phyloP scores from a whole-genome alignment of 2,113 vertebrate species.

The Oncorhynchus masou region DNA sequence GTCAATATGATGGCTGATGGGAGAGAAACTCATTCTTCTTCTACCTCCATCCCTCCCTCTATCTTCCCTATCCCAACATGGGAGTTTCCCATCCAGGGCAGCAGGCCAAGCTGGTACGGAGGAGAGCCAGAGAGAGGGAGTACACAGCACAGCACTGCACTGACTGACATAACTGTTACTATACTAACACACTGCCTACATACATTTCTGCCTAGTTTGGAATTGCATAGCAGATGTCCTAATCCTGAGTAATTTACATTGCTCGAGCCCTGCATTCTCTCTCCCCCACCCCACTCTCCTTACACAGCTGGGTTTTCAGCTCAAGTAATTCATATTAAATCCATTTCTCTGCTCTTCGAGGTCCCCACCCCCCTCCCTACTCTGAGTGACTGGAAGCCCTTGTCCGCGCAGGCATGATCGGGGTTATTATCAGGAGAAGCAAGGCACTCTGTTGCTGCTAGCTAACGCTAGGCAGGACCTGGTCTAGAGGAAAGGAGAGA shows the following conservation, averaged over 20 bases:
- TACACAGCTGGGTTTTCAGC: slow-evolving; percentile 75
- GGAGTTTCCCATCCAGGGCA: slow-evolving; percentile 26
- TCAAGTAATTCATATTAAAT: slow-evolving; percentile 77
- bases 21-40: neutral
- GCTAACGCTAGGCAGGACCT: neutral
- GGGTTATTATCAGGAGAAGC: neutral
- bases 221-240: slow-evolving; percentile 77
- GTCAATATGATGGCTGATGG: neutral
- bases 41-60: slow-evolving; percentile 14
- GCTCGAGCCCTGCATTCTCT: slow-evolving; percentile 61
- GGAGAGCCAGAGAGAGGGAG: slow-evolving; percentile 20
- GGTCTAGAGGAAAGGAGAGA: slow-evolving; percentile 16
- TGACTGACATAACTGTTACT: slow-evolving; percentile 20
- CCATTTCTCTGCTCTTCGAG: slow-evolving; percentile 67
- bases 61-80: slow-evolving; percentile 28
- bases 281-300: slow-evolving; percentile 13
- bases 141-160: slow-evolving; percentile 1
- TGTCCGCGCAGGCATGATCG: slow-evolving; percentile 56
- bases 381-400: slow-evolving; percentile 65
- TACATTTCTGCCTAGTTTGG: slow-evolving; percentile 64
- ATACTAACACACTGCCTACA: slow-evolving; percentile 28
- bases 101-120: slow-evolving; percentile 47
- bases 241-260: slow-evolving; percentile 78
- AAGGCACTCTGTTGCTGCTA: slow-evolving; percentile 24
- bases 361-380: slow-evolving; percentile 65